Conservation (phyloP, 2,888 invertebrate genomes). For the Spisula subtruncata region DNA sequence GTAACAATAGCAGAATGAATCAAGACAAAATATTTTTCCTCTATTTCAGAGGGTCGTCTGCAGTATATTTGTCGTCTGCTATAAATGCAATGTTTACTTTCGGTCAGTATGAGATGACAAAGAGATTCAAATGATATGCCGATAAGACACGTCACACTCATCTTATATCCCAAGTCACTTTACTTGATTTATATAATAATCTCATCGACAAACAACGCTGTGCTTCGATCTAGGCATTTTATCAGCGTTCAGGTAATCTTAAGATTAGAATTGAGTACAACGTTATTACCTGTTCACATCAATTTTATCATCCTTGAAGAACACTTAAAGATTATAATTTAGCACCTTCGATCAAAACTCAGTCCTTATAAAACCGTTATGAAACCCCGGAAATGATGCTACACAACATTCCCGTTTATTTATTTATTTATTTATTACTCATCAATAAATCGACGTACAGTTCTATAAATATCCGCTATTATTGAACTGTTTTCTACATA, state of each 20-base stretch:
- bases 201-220: not conserved
- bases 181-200: too few relatives aligned
- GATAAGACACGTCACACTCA: too few relatives aligned
- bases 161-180: too few relatives aligned
- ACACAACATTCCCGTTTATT: not conserved
- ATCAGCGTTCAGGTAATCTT: not conserved
- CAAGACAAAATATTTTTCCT: not conserved
- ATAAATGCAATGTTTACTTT: not conserved
- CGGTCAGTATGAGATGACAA: too few relatives aligned
- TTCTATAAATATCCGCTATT: not conserved
- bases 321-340: not conserved
- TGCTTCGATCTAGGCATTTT: not conserved
- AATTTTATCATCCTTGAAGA: not conserved
- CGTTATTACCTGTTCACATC: not conserved
- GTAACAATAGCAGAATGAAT: not conserved
- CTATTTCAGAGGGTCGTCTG: not conserved
- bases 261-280: too few relatives aligned
- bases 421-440: slow-evolving; percentile 9
- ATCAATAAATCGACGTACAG: not conserved
- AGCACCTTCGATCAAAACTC: not conserved
- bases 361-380: not conserved
- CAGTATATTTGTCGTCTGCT: not conserved
- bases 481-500: not conserved
- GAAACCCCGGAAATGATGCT: slow-evolving; percentile 15
- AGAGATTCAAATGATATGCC: too few relatives aligned